Base-by-base conservation (phyloP, 1,140 invertebrate species). In the Heliothis virescens region DNA sequence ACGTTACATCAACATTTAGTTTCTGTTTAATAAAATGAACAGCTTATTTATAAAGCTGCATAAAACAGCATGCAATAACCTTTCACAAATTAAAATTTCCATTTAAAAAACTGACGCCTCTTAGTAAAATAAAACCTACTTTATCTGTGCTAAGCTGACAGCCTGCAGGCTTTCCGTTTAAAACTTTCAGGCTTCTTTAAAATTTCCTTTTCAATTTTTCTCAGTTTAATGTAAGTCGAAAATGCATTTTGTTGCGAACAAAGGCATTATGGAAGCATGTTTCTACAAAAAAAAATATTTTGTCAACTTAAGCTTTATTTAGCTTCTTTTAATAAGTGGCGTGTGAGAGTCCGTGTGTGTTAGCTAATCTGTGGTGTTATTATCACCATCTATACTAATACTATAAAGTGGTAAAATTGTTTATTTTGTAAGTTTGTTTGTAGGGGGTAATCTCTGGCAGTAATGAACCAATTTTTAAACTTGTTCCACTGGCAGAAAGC, bases 191-290 rank as follows among this genome's bases (percentile, higher is more conserved):
- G 12, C 34, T 60, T 47, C 57, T 57, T 74, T 74, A 18, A 50
- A 74, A 74, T 48, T 74, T 74, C 72, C 53, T 60, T 62, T 74
- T 74, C 55, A 74, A 62, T 74, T 60, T 74, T 50, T 50, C 29
- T 73, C 34, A 55, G 71, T 59, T 41, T 74, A 60, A 74, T 74
- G 57, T 60, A 74, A 74, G 72, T 48, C 26, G 29, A 60, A 60
- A 74, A 55, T 74, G 72, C 72, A 74, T 60, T 74, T 73, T 57
- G 12, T 16, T 29, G 55, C 34, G 41, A 34, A 21, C 15, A 34
- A 71, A 10, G 9, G 47, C 48, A 21, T 3, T 34, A 21, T 48
- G 21, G 13, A 26, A 53, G 11, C 4, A 50, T 50, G 47, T 52
- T 34, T 16, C 41, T 16, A 47, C 15, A 11, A 16, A n/a, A 55